phyloP scores from a whole-genome alignment of 2,797 vertebrate species.

The Pachyuromys duprasi region DNA sequence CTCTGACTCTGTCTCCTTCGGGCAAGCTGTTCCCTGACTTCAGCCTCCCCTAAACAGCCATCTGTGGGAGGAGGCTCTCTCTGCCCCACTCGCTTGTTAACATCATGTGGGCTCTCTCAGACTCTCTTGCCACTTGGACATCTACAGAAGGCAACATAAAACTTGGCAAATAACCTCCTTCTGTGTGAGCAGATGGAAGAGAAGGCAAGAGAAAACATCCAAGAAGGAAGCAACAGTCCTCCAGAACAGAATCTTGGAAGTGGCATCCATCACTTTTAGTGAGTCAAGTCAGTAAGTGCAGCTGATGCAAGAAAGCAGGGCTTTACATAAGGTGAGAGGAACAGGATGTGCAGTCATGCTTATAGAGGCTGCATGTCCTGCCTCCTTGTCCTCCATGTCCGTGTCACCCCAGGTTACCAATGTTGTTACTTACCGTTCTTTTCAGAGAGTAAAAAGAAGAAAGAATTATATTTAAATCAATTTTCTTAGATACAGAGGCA shows the following conservation, averaged over 20 bases:
- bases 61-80: not conserved
- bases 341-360: not conserved
- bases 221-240: slow-evolving; percentile 1
- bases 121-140: too few species aligned
- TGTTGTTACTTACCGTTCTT: not conserved
- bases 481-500: slow-evolving; percentile 48
- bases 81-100: not conserved
- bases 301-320: not conserved
- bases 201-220: not conserved
- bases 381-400: accelerated
- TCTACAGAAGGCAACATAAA: not conserved
- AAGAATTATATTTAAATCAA: slow-evolving; percentile 59
- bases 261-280: not conserved
- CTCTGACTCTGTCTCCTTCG: not conserved
- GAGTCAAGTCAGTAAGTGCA: not conserved
- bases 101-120: not conserved
- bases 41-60: not conserved
- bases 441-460: not conserved
- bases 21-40: not conserved
- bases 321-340: not conserved
- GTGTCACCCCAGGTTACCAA: not conserved
- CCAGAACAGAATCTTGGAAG: not conserved
- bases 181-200: not conserved
- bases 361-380: not conserved
- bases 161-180: not conserved